These are phyloP conservation scores for Tribolium castaneum DNA, from an alignment of 1,140 invertebrate genomes.

Conservation along the genomic window DNA sequence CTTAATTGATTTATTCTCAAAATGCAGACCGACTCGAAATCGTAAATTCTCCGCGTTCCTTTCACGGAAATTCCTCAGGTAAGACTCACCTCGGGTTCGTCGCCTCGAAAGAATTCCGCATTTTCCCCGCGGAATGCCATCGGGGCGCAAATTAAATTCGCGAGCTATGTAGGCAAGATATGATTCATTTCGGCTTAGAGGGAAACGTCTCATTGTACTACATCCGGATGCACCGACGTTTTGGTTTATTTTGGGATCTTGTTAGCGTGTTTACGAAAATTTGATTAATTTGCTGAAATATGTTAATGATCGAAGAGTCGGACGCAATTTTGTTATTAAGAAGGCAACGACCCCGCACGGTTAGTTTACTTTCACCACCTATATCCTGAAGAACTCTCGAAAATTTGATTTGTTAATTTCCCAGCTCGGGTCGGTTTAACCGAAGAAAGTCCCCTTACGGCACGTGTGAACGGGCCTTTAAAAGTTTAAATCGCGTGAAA, in stretches of 20 bases:
- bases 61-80: slow-evolving; percentile 21
- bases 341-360: slow-evolving; percentile 45
- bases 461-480: neutral
- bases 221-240: neutral
- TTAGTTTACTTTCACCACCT: slow-evolving; percentile 45
- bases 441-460: neutral
- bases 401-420: slow-evolving; percentile 18
- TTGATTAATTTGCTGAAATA: slow-evolving; percentile 15
- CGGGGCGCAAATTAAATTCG: neutral
- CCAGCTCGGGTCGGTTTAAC: too few relatives aligned
- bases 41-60: neutral
- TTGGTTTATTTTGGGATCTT: neutral
- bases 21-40: slow-evolving; percentile 9
- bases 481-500: slow-evolving; percentile 6
- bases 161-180: neutral
- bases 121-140: neutral
- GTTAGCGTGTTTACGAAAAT: neutral
- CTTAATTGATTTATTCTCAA: slow-evolving; percentile 13
- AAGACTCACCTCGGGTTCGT: slow-evolving; percentile 23
- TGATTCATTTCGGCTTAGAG: neutral
- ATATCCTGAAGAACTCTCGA: slow-evolving; percentile 26
- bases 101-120: slow-evolving; percentile 14
- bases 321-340: slow-evolving; percentile 41
- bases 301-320: slow-evolving; percentile 33
- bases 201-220: slow-evolving; percentile 13